Evolutionary conservation across 2,113 vertebrate species (phyloP).

Genomic region (Aldabrachelys gigantea): DNA sequence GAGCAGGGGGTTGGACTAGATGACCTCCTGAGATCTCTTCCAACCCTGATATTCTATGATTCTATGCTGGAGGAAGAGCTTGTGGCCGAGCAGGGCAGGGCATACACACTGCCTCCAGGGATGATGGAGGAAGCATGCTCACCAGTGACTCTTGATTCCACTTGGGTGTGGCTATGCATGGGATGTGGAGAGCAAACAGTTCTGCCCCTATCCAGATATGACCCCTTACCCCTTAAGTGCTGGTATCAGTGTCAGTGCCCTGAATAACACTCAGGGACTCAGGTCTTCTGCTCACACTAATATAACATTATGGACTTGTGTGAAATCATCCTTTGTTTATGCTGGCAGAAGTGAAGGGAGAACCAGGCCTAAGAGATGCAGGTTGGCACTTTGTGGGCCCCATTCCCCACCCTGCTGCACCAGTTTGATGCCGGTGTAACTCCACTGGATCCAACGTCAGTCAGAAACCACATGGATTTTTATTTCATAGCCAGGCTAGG

Average conservation of each 20-base stretch:
- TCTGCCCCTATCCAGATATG: rapidly evolving
- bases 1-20: too few species aligned
- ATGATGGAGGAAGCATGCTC: too few species aligned
- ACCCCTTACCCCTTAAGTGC: rapidly evolving
- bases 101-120: background rate
- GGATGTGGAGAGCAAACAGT: rapidly evolving
- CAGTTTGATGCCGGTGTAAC: background rate
- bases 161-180: background rate
- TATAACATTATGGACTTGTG: background rate
- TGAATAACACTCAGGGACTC: background rate
- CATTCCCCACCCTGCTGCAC: background rate
- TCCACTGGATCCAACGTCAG: rapidly evolving
- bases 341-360: background rate
- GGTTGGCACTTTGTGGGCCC: background rate
- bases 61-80: background rate
- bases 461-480: background rate
- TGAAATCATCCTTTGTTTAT: background rate
- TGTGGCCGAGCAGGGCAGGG: background rate
- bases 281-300: background rate
- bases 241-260: rapidly evolving
- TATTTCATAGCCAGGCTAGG: background rate
- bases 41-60: too few species aligned
- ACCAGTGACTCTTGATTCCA: background rate
- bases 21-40: too few species aligned
- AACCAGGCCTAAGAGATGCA: background rate